Base-by-base conservation (phyloP, 2,888 invertebrate genomes). In the Andrena bicolor region DNA sequence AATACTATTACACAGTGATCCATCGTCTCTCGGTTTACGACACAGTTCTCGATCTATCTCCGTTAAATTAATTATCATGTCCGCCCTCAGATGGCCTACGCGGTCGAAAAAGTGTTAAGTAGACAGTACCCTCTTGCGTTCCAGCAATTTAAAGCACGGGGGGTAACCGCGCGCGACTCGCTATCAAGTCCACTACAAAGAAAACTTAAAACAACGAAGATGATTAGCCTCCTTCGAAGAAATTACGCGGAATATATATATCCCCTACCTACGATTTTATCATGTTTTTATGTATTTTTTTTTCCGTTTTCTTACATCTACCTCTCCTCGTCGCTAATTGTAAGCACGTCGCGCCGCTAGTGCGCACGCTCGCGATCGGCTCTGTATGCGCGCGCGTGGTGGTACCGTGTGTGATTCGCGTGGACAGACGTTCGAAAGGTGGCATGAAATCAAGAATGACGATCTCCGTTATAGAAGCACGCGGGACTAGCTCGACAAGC, bases 1-100 rank as follows among this genome's bases (percentile, higher is more conserved):
- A 88, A 88, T 88, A 88, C 84, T 88, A 87, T 88, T 85, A 85
- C 88, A 86, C 80, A 65, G 78, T 87, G 78, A 86, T 85, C 72
- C 80, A 66, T 86, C 56, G 56, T 56, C 71, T 76, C 76, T 82
- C 80, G 87, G 82, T 76, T 85, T 75, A 82, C 85, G 84, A 80
- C 84, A 87, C 84, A 85, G 82, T 87, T 80, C 78, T 16, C 65
- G 69, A 66, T 76, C 72, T 76, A 69, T 56, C 20, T 72, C 58
- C 72, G 53, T 73, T 48, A 28, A 73, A 74, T 56, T 78, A 75
- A 61, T 73, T 66, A 58, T 76, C 74, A 64, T 41, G 72, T 77
- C 78, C 79, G 77, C 86, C 82, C 74, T 82, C 71, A 56, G 76
- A 83, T 63, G 78, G 66, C 58, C 80, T 86, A 85, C 66, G 76